These are phyloP conservation scores for Pseudomyrmex dendroicus DNA, from an alignment of 1,140 invertebrate species.

Conservation along the genomic window DNA sequence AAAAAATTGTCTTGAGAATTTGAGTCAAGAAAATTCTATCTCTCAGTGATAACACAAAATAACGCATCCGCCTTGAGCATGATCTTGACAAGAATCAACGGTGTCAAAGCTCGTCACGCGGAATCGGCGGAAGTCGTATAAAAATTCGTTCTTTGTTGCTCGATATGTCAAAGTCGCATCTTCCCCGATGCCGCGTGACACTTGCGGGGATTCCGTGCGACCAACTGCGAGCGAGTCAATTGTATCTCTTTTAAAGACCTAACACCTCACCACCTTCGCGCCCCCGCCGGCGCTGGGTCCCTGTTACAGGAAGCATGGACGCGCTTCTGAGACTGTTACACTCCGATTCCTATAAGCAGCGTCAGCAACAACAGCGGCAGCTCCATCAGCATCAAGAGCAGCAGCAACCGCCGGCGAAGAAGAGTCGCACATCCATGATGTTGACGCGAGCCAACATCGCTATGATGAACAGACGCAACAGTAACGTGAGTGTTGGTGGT, in stretches of 20 bases:
- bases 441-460: constrained; percentile 48
- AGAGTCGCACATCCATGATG: constrained; percentile 44
- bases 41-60: neutral
- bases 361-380: constrained; percentile 20
- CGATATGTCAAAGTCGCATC: neutral
- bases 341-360: constrained; percentile 78
- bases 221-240: constrained; percentile 32
- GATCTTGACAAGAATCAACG: constrained; percentile 7
- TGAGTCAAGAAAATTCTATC: no score
- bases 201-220: neutral
- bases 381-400: no score
- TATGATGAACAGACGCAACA: constrained; percentile 64
- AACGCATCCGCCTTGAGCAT: constrained; percentile 3
- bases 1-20: no score
- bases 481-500: constrained; percentile 66
- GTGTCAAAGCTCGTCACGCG: constrained; percentile 20
- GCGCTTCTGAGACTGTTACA: constrained; percentile 80
- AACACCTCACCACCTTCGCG: constrained; percentile 70
- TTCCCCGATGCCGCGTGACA: constrained; percentile 28
- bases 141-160: neutral
- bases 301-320: constrained; percentile 82
- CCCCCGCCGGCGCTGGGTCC: constrained; percentile 65
- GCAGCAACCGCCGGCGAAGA: constrained; percentile 55
- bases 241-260: constrained; percentile 58
- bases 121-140: constrained; percentile 29